A percentile compares a stretch with the other conserved stretches of the same genome.
These are phyloP conservation scores for Diplazon laetatorius DNA, from an alignment of 2,888 invertebrate genomes.

Conservation along the genomic window DNA sequence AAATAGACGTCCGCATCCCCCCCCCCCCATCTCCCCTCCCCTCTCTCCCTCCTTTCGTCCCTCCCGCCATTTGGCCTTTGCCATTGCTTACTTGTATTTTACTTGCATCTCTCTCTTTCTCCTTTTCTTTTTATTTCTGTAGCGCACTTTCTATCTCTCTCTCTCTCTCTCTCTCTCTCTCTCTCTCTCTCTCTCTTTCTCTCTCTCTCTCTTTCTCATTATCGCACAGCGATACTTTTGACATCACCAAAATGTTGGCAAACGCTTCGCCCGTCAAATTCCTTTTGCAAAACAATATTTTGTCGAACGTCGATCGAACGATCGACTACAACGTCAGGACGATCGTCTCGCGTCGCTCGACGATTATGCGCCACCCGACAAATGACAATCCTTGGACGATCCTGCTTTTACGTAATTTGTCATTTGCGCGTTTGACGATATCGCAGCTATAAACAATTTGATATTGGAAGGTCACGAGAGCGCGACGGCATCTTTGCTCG, in stretches of 20 bases:
- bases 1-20: constrained; percentile 73
- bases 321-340: too few relatives aligned
- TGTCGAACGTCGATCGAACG: too few relatives aligned
- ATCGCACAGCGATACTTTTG: constrained; percentile 65
- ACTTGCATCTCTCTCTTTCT: constrained; percentile 44
- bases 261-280: neutral
- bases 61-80: neutral
- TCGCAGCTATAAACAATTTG: constrained; percentile 50
- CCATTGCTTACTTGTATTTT: constrained; percentile 40
- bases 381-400: constrained; percentile 49
- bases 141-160: too few relatives aligned
- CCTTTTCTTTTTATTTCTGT: neutral
- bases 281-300: neutral
- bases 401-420: constrained; percentile 67
- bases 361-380: neutral
- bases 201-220: constrained; percentile 54
- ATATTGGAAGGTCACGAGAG: constrained; percentile 49
- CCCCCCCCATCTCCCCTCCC: constrained; percentile 48
- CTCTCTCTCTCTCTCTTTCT: constrained; percentile 49
- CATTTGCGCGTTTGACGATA: constrained; percentile 27
- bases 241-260: constrained; percentile 27
- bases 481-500: too few relatives aligned
- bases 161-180: constrained; percentile 48
- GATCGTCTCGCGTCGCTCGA: neutral
- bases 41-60: constrained; percentile 48